A percentile compares a stretch with the other conserved stretches of the same genome.
Evolutionary conservation across 2,113 vertebrate species (phyloP).

Genomic region (Sylvilagus bachmani): DNA sequence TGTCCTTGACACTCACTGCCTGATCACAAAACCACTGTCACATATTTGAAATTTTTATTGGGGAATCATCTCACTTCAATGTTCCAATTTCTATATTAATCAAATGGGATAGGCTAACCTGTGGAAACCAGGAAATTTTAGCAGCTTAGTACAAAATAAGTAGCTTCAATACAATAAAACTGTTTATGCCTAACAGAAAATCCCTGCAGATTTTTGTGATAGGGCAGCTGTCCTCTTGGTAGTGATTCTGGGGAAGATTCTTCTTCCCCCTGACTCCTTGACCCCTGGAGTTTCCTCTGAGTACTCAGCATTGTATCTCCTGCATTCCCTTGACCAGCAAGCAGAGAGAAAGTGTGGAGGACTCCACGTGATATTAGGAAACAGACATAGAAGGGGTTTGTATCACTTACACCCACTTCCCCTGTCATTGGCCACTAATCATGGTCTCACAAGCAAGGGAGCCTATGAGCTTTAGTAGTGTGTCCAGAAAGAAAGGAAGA

Average conservation of each 20-base stretch:
- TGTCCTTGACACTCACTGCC: neutral
- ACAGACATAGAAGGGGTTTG: neutral
- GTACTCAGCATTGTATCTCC: neutral
- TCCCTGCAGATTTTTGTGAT: neutral
- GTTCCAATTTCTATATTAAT: neutral
- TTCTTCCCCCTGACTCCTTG: neutral
- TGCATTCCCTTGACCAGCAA: neutral
- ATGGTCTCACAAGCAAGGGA: neutral
- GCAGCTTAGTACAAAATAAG: neutral
- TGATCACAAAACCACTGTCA: neutral
- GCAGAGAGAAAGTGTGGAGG: neutral
- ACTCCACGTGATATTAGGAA: neutral
- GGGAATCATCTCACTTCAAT: neutral
- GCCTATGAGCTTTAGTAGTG: neutral
- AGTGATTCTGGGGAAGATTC: neutral
- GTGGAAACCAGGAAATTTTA: conserved; percentile 17
- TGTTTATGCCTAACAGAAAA: neutral
- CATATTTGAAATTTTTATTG: conserved; percentile 8
- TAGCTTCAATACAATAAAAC: neutral
- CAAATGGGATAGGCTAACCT: neutral
- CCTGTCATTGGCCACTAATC: neutral
- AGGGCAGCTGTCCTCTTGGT: neutral
- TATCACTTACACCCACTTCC: neutral
- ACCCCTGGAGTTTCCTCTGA: neutral
- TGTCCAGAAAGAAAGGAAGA: neutral